Conservation (phyloP, 2,113 vertebrate genomes). For the Campylomormyrus tamandua region DNA sequence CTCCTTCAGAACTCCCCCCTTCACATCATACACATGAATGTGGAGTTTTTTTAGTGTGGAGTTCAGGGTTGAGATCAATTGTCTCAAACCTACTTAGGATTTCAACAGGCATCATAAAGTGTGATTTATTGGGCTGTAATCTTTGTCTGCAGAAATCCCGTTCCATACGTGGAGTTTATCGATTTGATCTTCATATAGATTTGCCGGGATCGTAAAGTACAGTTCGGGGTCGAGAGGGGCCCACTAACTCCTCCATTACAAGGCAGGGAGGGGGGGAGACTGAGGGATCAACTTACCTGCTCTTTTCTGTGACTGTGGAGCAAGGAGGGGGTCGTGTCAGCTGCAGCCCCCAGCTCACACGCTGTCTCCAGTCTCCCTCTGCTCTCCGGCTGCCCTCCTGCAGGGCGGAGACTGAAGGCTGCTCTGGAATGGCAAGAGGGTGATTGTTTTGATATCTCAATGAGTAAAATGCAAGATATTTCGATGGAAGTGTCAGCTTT, state of each 20-base stretch:
- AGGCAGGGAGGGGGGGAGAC: neutral
- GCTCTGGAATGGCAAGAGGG: neutral
- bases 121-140: neutral
- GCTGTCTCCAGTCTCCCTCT: neutral
- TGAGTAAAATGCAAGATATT: neutral
- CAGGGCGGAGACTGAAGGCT: neutral
- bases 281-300: neutral
- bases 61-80: neutral
- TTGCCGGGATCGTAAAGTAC: neutral
- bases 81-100: neutral
- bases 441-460: neutral
- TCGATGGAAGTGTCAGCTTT: neutral
- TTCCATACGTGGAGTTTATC: neutral
- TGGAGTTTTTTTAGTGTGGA: neutral
- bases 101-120: neutral
- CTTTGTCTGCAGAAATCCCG: neutral
- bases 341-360: neutral
- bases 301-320: neutral
- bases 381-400: neutral
- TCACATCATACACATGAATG: neutral
- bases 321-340: neutral
- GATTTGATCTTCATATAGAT: conserved; percentile 10
- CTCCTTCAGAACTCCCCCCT: neutral
- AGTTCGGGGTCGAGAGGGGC: neutral
- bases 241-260: neutral